Evolutionary conservation across 2,113 vertebrate species (phyloP), one percentile per base, ranked within the genome.

Genomic region (Tenrec ecaudatus): DNA sequence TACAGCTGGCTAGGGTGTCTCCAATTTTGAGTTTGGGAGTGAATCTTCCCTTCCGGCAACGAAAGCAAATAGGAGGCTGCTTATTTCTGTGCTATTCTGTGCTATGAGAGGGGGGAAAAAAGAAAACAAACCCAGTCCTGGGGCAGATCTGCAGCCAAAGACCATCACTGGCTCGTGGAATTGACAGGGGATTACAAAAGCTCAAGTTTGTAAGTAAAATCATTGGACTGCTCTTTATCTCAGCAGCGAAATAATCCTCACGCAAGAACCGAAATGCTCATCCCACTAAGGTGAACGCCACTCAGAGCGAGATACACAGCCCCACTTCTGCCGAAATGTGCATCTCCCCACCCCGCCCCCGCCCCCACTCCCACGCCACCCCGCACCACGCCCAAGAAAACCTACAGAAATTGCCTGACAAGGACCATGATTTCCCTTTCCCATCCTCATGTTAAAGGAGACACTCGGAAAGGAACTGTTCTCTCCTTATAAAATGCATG

Each of bases 141-240:
- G 88, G 95, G 96, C 64, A 71, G 33, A 79, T 76, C 82, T 91
- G 43, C 58, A 92, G 69, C 60, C 89, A 88, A 84, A 92, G 0
- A 20, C 17, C 47, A 16, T 57, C 53, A 69, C 40, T 91, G 86
- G 22, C 88, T 76, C 60, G 6, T 60, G 12, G 1, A 79, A 33
- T 1, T 43, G 3, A 17, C 6, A 36, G 19, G n/a, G 77, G 16
- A 75, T 89, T 94, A 76, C 7, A 93, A 91, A 86, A 81, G 47
- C 88, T 95, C 4, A 96, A 89, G 10, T 96, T 95, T 95, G 68
- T 17, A 94, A 93, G 90, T 94, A 82, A 93, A 69, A 58, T 83
- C 11, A 88, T 96, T 96, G 82, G 94, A 4, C 12, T 78, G 19
- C 29, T 62, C 88, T 80, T 71, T 73, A 94, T 69, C 47, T 53